These are phyloP conservation scores for Pygoscelis adeliae DNA, from an alignment of 2,113 vertebrate species.

Conservation along the genomic window DNA sequence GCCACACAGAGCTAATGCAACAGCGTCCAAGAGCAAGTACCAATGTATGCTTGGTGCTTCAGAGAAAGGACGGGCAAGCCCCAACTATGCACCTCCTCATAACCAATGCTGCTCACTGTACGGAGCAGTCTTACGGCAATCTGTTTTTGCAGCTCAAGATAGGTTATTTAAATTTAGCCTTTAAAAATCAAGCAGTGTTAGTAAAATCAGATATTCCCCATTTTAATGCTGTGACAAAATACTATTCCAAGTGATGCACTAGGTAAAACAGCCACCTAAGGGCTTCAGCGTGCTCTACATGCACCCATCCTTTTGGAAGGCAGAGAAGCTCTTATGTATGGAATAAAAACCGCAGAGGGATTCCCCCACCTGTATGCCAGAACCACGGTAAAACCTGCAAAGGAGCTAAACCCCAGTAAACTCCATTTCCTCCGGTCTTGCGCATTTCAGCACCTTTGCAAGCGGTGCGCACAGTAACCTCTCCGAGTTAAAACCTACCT, in stretches of 20 bases:
- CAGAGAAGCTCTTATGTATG: fast-evolving
- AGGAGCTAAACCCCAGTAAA: fast-evolving
- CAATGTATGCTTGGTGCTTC: fast-evolving
- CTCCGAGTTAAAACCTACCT: constrained; percentile 27
- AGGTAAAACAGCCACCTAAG: background rate
- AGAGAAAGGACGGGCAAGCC: background rate
- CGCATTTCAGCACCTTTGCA: background rate
- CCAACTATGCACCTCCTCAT: fast-evolving
- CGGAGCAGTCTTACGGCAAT: fast-evolving
- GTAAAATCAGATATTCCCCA: background rate
- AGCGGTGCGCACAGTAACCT: background rate
- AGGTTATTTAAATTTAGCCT: background rate
- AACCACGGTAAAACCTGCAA: background rate
- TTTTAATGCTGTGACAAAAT: fast-evolving
- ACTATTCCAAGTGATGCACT: fast-evolving
- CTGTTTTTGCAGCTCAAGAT: background rate
- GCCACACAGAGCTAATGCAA: background rate
- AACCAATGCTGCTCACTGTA: fast-evolving
- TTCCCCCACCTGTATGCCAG: background rate
- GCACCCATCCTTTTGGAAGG: fast-evolving
- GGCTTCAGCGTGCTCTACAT: fast-evolving
- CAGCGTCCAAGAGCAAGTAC: fast-evolving
- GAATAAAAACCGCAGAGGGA: fast-evolving
- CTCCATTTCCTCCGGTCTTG: fast-evolving
- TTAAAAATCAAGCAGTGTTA: background rate